A percentile compares a stretch with the other conserved stretches of the same genome.
phyloP scores from a whole-genome alignment of 2,797 vertebrate genomes.

The Pelobates cultripes region DNA sequence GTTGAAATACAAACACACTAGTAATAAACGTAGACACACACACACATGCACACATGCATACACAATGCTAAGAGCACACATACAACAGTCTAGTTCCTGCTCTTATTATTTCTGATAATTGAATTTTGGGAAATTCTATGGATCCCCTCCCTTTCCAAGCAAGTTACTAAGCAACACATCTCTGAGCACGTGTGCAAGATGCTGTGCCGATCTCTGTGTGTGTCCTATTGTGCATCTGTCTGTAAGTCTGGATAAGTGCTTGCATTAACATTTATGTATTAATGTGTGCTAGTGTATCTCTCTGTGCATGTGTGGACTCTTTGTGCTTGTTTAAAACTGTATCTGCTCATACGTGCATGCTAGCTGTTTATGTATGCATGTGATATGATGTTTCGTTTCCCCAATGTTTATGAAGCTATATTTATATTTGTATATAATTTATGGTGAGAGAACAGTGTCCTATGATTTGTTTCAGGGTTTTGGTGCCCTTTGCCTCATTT shows the following conservation, averaged over 20 bases:
- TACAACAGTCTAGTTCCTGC: conserved; percentile 45
- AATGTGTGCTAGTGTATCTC: conserved; percentile 7
- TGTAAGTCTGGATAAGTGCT: conserved; percentile 36
- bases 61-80: neutral
- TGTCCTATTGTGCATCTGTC: conserved; percentile 27
- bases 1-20: too few relatives aligned
- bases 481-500: neutral
- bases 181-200: conserved; percentile 27
- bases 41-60: neutral
- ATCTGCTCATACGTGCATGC: neutral
- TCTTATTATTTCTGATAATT: conserved; percentile 55
- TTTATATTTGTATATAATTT: neutral
- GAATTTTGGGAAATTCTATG: conserved; percentile 49
- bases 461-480: neutral
- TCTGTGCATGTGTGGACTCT: neutral
- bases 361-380: neutral
- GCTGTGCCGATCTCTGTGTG: conserved; percentile 28
- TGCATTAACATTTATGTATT: conserved; percentile 11
- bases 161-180: conserved; percentile 51
- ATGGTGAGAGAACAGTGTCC: neutral
- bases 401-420: neutral
- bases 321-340: neutral
- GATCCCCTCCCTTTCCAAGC: conserved; percentile 39
- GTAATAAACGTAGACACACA: neutral
- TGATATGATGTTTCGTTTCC: neutral